phyloP scores from a whole-genome alignment of 2,797 vertebrate genomes.

The Malacoraja senta region DNA sequence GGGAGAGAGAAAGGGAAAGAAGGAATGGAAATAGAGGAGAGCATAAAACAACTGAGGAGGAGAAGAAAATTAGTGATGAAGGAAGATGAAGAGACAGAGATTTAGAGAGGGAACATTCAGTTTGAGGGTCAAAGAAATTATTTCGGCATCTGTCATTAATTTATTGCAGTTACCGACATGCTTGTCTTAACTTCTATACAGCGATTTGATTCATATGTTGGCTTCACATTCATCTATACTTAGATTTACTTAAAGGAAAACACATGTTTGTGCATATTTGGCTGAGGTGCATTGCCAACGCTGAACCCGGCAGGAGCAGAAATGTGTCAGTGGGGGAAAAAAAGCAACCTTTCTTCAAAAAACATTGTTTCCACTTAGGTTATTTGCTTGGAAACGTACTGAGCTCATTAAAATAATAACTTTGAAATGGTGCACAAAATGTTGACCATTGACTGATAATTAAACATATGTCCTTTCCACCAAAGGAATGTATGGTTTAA shows the following conservation, averaged over 20 bases:
- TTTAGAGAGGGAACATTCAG: neutral
- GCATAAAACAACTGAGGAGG: neutral
- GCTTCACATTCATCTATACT: neutral
- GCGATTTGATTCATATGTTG: neutral
- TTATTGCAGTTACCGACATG: neutral
- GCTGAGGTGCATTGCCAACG: neutral
- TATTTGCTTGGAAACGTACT: neutral
- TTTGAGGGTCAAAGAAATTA: neutral
- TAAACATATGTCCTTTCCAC: neutral
- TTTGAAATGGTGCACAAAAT: neutral
- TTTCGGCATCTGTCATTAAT: neutral
- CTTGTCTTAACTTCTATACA: neutral
- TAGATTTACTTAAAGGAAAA: neutral
- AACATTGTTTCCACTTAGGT: neutral
- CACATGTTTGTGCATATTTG: conserved; percentile 13
- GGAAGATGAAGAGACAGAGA: neutral
- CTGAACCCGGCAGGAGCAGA: neutral
- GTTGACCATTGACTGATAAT: too few species aligned
- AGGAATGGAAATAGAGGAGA: neutral
- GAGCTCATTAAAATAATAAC: neutral
- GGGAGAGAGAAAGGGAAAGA: too few species aligned
- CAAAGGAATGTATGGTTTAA: neutral
- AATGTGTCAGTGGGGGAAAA: neutral
- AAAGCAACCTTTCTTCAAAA: neutral
- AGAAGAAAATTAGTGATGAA: neutral